Evolutionary conservation across 1,140 invertebrate genomes (phyloP), one percentile per base, ranked within the genome.

Genomic region (Trachymyrmex cornetzi): DNA sequence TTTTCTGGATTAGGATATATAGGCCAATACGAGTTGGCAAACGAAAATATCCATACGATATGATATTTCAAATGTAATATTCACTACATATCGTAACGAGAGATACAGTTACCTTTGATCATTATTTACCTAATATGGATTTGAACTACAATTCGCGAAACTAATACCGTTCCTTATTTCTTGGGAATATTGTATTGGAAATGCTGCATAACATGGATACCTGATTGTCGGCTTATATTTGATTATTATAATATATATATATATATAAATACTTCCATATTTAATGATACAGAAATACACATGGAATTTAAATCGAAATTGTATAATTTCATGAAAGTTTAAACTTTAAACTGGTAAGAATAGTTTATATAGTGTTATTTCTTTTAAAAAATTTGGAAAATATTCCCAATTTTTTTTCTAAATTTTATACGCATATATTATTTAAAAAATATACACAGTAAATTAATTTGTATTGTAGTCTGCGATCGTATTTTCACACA

Each of bases 41-140:
- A 1, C 34, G 34, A 4, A 66, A 34, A 34, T 6, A 14, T 69
- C 38, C 9, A n/a, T 57, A 9, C 57, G n/a, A 22, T 59, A 59
- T n/a, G 11, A 61, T 69, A 69, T 48, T 69, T 69, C 22, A 69
- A 48, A 48, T 69, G 44, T 69, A 24, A 50, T 69, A 69, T 69
- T 48, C 66, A 24, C 22, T 19, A 7, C 7, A 24, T 24, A 50
- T 4, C 38, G 66, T 24, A 48, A 38, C 22, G 6, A 24, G 24
- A 6, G 38, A 19, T 69, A 69, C 66, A 50, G 66, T 69, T 69
- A 67, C 16, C 38, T 69, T 27, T 27, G 38, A 69, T 69, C 14
- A 50, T 24, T 14, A 69, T 69, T 69, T 50, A 6, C 22, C 66
- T 27, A 69, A 69, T 50, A 69, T 6, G 66, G 22, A 69, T 2